Conservation (phyloP, 1,140 invertebrate genomes). For the Venturia canescens region DNA sequence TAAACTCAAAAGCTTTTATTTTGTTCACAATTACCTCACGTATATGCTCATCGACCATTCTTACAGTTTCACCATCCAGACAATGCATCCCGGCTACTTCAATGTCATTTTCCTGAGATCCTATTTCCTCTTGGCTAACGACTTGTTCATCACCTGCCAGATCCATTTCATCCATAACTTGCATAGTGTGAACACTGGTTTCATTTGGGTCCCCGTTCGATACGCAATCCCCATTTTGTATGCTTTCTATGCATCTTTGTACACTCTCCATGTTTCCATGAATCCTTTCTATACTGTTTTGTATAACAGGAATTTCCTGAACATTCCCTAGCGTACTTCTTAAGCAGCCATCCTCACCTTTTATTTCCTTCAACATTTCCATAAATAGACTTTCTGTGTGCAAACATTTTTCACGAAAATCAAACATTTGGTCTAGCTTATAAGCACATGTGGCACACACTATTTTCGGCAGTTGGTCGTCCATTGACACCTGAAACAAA, state of each 20-base stretch:
- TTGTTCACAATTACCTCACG: conserved; percentile 58
- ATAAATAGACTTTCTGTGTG: conserved; percentile 78
- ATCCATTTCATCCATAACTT: conserved; percentile 72
- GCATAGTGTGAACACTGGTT: conserved; percentile 65
- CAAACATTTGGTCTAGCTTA: conserved; percentile 79
- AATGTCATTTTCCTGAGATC: conserved; percentile 66
- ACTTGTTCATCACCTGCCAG: conserved; percentile 69
- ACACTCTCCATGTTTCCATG: conserved; percentile 27
- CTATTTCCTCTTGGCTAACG: conserved; percentile 69
- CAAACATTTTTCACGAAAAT: conserved; percentile 79
- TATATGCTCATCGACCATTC: conserved; percentile 72
- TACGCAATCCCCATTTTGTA: conserved; percentile 36
- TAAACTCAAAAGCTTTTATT: too few species aligned
- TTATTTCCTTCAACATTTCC: conserved; percentile 76
- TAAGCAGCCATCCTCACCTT: conserved; percentile 65
- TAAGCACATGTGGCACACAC: conserved; percentile 80
- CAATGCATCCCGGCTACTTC: conserved; percentile 71
- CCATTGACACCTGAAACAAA: conserved; percentile 77
- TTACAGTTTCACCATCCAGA: conserved; percentile 71
- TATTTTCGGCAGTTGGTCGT: conserved; percentile 80
- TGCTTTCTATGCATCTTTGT: conserved; percentile 8
- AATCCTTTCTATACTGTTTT: conserved; percentile 44
- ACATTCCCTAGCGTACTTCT: conserved; percentile 61
- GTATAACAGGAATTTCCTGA: conserved; percentile 63
- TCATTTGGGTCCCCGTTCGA: conserved; percentile 54